These are phyloP conservation scores for Euphydryas editha DNA, from an alignment of 2,888 invertebrate species.

Conservation along the genomic window DNA sequence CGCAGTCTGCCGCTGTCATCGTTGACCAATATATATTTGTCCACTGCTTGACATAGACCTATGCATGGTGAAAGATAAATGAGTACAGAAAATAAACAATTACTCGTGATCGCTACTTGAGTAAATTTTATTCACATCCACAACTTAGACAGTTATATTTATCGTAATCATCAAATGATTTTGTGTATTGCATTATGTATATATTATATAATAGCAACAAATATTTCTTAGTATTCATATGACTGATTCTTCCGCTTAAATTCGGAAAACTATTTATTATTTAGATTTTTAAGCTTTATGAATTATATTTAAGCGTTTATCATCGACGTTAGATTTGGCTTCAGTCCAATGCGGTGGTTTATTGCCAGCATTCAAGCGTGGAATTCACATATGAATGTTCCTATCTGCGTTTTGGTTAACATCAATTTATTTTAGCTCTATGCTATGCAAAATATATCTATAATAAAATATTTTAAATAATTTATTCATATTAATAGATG, in stretches of 20 bases:
- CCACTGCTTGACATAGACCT: too few species aligned
- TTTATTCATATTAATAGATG: too few species aligned
- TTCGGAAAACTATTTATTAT: slow-evolving; percentile 13
- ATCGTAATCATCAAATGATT: slow-evolving; percentile 2
- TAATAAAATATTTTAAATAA: neutral
- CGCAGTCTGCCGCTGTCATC: too few species aligned
- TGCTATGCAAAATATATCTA: slow-evolving; percentile 6
- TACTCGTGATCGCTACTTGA: too few species aligned
- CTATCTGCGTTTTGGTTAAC: slow-evolving; percentile 24
- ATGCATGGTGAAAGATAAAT: too few species aligned
- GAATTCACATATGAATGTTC: slow-evolving; percentile 32
- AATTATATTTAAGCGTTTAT: slow-evolving; percentile 21
- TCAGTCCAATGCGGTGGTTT: slow-evolving; percentile 26
- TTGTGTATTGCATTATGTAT: neutral
- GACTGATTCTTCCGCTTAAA: neutral
- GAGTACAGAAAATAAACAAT: too few species aligned
- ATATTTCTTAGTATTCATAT: neutral
- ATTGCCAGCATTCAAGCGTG: slow-evolving; percentile 26
- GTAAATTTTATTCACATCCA: too few species aligned
- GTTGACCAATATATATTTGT: too few species aligned
- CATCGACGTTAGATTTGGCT: slow-evolving; percentile 25
- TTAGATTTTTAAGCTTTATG: slow-evolving; percentile 15
- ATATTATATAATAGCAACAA: neutral
- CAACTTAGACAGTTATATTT: too few species aligned
- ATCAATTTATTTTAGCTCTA: slow-evolving; percentile 8